Base-by-base conservation (phyloP, 2,888 invertebrate genomes). In the Steromphala cineraria region DNA sequence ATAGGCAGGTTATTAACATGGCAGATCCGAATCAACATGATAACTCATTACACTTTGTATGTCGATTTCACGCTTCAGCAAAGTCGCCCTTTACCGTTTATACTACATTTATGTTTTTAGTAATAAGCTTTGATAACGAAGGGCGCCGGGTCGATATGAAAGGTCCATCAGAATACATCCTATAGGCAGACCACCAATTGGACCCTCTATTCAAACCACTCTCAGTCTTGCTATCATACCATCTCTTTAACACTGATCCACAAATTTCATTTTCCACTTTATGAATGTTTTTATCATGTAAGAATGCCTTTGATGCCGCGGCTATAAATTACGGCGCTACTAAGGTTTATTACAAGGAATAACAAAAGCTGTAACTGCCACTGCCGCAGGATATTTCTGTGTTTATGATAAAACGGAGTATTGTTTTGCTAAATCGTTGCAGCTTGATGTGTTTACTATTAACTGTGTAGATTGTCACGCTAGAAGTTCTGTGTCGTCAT, bases 1-100 rank as follows among this genome's bases (percentile, higher is more conserved):
- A 76, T 76, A 76, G 76, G 7, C 55, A 40, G 31, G 76, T 53
- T 76, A 76, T 76, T 76, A 76, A 76, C 76, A 76, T 55, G 76
- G 31, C 55, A 53, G 53, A 76, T 76, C 55, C 55, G 53, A 53
- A 76, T 76, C 76, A 76, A 76, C 76, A 76, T 31, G 28, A 55
- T 55, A 24, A 31, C 21, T 55, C 55, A 76, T 76, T 76, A 55
- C 55, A 55, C 53, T 53, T 53, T 53, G 55, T 76, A 53, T 76
- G 76, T 76, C 76, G 55, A 76, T 76, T 76, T 76, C 76, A 76
- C 55, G 76, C 31, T 36, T 71, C 36, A 71, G 17, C 71, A 71
- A 40, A 10, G 19, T 40, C 71, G 40, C 36, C 40, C 71, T 71
- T 71, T 71, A 71, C 19, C 71, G 71, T 36, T 71, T 71, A 71